These are phyloP conservation scores for Erethizon dorsatum DNA, from an alignment of 2,797 vertebrate genomes.

Conservation along the genomic window DNA sequence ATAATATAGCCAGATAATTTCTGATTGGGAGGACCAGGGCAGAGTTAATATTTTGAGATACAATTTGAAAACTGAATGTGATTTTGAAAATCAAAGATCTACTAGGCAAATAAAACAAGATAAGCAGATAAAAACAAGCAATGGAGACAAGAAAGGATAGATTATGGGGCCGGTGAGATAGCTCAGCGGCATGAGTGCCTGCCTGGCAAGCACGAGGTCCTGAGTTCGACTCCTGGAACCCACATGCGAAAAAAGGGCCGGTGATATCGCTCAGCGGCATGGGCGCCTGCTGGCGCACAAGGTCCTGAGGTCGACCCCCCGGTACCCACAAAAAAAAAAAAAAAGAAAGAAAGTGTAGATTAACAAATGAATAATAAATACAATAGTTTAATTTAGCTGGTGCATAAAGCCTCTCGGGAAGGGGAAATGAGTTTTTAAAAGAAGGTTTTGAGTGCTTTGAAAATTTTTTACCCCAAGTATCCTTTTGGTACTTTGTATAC, in stretches of 20 bases:
- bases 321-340: too few species aligned
- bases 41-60: constrained; percentile 14
- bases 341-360: neutral
- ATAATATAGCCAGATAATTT: neutral
- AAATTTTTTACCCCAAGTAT: neutral
- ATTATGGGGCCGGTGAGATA: neutral
- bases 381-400: neutral
- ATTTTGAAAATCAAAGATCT: constrained; percentile 19
- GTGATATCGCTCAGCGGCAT: too few species aligned
- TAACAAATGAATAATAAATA: neutral
- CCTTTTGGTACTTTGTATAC: neutral
- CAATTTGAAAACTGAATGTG: neutral
- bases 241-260: too few species aligned
- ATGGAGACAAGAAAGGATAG: neutral
- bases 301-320: too few species aligned
- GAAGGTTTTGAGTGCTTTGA: neutral
- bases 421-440: neutral
- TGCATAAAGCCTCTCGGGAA: neutral
- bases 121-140: constrained; percentile 15
- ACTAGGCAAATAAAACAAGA: neutral
- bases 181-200: too few species aligned
- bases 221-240: too few species aligned
- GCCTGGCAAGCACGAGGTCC: too few species aligned
- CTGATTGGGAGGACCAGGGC: neutral
- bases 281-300: too few species aligned